phyloP scores from a whole-genome alignment of 2,797 vertebrate genomes.

The Chelidonichthys spinosus region DNA sequence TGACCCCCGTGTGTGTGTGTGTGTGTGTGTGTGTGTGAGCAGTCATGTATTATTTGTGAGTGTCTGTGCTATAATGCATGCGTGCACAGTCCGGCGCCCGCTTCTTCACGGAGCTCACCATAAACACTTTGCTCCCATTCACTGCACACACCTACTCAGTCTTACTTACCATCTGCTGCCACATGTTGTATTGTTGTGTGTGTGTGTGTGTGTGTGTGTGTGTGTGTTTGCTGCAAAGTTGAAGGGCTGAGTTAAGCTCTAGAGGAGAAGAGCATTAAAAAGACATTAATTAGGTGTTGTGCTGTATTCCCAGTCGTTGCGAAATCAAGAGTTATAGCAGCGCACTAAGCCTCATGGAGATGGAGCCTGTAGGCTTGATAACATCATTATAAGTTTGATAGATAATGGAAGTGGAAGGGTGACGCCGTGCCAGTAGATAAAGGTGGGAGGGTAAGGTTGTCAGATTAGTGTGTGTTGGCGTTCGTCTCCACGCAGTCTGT shows the following conservation, averaged over 20 bases:
- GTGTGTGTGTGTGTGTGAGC: not conserved
- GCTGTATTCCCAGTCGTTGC: slow-evolving; percentile 76
- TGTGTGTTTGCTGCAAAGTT: slow-evolving; percentile 76
- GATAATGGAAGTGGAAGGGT: slow-evolving; percentile 81
- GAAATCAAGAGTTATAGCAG: slow-evolving; percentile 80
- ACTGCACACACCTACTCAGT: slow-evolving; percentile 67
- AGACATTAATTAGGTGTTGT: slow-evolving; percentile 82
- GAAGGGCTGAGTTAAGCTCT: slow-evolving; percentile 78
- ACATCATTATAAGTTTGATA: slow-evolving; percentile 80
- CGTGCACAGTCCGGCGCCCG: slow-evolving; percentile 16
- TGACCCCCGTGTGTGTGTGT: slow-evolving; percentile 32
- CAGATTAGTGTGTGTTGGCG: slow-evolving; percentile 31
- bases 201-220: slow-evolving; percentile 54
- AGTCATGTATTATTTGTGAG: slow-evolving; percentile 46
- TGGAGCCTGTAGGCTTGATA: slow-evolving; percentile 76
- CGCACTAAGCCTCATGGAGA: slow-evolving; percentile 74
- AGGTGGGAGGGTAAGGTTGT: slow-evolving; percentile 65
- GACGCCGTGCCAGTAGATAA: slow-evolving; percentile 63
- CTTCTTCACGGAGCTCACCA: slow-evolving; percentile 46
- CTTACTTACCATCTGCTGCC: slow-evolving; percentile 75
- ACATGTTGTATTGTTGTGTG: slow-evolving; percentile 65
- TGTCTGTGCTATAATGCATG: slow-evolving; percentile 15
- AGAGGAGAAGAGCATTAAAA: slow-evolving; percentile 84
- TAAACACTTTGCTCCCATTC: slow-evolving; percentile 59
- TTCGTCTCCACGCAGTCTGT: not conserved